These are phyloP conservation scores for Galago senegalensis DNA, from an alignment of 2,797 vertebrate genomes.

Conservation along the genomic window DNA sequence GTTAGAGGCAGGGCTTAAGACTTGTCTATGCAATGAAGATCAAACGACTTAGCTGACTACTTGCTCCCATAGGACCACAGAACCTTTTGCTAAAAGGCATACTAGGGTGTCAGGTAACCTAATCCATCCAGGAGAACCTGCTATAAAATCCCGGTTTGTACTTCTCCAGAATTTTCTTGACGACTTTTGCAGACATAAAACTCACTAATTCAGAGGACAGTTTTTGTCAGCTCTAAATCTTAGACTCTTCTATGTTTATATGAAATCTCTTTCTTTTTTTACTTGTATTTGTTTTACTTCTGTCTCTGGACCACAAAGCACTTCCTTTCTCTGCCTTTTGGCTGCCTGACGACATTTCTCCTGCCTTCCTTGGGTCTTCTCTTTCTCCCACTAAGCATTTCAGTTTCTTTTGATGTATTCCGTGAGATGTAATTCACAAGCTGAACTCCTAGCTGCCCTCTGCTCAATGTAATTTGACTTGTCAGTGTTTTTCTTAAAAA, in stretches of 20 bases:
- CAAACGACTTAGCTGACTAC: neutral
- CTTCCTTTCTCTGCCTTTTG: neutral
- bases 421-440: neutral
- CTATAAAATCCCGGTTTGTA: neutral
- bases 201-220: neutral
- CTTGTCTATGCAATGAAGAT: conserved; percentile 38
- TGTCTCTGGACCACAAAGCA: neutral
- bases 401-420: neutral
- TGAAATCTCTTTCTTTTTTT: neutral
- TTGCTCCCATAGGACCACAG: neutral
- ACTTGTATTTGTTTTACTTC: neutral
- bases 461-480: neutral
- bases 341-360: neutral
- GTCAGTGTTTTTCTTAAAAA: conserved; percentile 31
- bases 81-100: neutral
- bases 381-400: neutral
- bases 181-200: neutral
- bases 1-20: neutral
- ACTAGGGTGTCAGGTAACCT: neutral
- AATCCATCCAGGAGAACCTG: neutral
- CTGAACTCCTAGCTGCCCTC: neutral
- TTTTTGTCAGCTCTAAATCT: conserved; percentile 19
- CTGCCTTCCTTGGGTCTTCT: neutral
- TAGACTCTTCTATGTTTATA: neutral
- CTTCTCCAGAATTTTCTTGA: neutral